Evolutionary conservation across 37 sponge, comb jelly and placozoan species (phyloP).

Genomic region (Mnemiopsis leidyi): DNA sequence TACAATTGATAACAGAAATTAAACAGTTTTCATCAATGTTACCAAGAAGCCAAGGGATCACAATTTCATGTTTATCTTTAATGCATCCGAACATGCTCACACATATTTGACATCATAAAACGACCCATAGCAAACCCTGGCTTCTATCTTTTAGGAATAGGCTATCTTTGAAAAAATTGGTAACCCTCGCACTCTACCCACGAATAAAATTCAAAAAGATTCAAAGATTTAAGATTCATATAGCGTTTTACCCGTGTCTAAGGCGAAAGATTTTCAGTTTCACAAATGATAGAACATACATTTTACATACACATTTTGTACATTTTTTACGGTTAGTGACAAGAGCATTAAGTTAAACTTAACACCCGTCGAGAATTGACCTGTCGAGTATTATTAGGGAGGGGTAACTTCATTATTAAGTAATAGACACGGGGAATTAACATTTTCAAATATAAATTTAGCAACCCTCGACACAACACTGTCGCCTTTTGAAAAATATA

Average conservation of each 20-base stretch:
- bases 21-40: constrained; percentile 1
- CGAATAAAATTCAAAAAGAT: background rate
- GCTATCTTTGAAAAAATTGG: background rate
- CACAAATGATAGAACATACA: no score
- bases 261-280: no score
- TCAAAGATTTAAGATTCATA: background rate
- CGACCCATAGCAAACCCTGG: background rate
- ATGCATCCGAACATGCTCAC: no score
- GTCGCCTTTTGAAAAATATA: background rate
- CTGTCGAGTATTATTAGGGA: no score
- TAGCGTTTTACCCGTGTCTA: background rate
- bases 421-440: background rate
- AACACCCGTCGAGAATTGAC: no score
- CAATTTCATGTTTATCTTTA: no score
- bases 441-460: background rate
- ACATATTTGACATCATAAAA: background rate
- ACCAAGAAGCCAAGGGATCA: background rate
- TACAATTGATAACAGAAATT: constrained; percentile 61
- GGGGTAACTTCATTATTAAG: no score
- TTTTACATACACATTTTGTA: no score
- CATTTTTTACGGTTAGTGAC: no score
- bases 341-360: no score
- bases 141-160: background rate
- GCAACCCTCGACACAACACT: background rate
- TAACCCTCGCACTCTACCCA: background rate